Evolutionary conservation across 2,797 vertebrate genomes (phyloP).

Genomic region (Anguilla megastoma): DNA sequence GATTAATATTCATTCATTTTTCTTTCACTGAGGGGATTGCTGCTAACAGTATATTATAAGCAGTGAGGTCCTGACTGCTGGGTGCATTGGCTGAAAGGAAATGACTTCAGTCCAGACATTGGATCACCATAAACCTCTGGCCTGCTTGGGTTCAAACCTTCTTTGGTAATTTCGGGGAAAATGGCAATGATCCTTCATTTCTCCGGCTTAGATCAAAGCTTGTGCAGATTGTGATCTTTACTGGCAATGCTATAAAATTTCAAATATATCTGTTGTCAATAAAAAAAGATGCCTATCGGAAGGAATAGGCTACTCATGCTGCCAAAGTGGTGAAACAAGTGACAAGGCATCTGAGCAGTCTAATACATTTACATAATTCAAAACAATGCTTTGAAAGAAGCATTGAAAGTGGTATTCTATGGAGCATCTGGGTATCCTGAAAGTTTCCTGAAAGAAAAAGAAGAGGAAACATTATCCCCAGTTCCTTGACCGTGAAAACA

Average conservation of each 20-base stretch:
- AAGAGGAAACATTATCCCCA: background rate
- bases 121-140: background rate
- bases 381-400: background rate
- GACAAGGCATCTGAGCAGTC: background rate
- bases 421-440: background rate
- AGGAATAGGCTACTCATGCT: background rate
- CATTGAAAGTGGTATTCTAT: background rate
- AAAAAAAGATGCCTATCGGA: background rate
- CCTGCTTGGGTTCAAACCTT: background rate
- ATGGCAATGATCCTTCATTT: background rate
- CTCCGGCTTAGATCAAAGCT: background rate
- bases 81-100: background rate
- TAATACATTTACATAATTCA: background rate
- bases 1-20: conserved; percentile 24
- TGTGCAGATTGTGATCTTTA: background rate
- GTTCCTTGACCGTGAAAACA: background rate
- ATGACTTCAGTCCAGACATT: conserved; percentile 12
- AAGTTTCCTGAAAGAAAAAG: background rate
- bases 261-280: background rate
- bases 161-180: background rate
- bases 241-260: background rate
- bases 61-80: too few relatives aligned
- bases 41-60: conserved; percentile 1
- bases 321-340: background rate
- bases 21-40: conserved; percentile 25